A percentile compares a stretch with the other conserved stretches of the same genome.
These are phyloP conservation scores for Psammodynastes pulverulentus DNA, from an alignment of 2,113 vertebrate genomes.

Conservation along the genomic window DNA sequence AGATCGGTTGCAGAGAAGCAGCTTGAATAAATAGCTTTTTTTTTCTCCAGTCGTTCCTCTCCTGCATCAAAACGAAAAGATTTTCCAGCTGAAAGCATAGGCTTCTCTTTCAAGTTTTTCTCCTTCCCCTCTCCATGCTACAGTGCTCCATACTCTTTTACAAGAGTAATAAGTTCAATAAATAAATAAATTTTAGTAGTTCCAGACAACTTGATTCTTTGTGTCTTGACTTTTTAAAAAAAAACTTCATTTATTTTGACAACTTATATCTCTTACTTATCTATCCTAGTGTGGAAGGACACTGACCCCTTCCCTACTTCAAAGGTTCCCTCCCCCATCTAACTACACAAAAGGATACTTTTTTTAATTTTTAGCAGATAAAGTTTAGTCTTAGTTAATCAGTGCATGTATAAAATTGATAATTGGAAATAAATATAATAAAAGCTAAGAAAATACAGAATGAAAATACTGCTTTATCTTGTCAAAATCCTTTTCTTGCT, in stretches of 20 bases:
- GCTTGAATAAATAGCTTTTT: neutral
- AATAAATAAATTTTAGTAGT: neutral
- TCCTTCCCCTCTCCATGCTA: no score
- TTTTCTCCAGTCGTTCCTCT: neutral
- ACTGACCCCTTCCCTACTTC: neutral
- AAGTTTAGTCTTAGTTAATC: neutral
- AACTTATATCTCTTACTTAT: neutral
- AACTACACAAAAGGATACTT: neutral
- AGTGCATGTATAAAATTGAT: neutral
- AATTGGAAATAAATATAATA: neutral
- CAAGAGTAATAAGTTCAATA: neutral
- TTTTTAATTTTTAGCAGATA: neutral
- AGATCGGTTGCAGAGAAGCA: neutral
- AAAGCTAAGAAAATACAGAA: neutral
- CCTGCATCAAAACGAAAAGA: neutral
- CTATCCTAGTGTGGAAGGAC: neutral
- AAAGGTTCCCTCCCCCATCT: neutral
- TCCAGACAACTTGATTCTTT: neutral
- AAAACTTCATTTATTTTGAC: neutral
- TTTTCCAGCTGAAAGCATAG: neutral
- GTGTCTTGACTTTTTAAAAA: neutral
- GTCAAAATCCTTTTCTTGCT: neutral
- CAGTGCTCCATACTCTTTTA: neutral
- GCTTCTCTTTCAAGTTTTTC: neutral
- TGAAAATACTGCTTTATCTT: neutral